A percentile compares a stretch with the other conserved stretches of the same genome.
Conservation (phyloP, 2,888 invertebrate species). For the Meloe dianella region DNA sequence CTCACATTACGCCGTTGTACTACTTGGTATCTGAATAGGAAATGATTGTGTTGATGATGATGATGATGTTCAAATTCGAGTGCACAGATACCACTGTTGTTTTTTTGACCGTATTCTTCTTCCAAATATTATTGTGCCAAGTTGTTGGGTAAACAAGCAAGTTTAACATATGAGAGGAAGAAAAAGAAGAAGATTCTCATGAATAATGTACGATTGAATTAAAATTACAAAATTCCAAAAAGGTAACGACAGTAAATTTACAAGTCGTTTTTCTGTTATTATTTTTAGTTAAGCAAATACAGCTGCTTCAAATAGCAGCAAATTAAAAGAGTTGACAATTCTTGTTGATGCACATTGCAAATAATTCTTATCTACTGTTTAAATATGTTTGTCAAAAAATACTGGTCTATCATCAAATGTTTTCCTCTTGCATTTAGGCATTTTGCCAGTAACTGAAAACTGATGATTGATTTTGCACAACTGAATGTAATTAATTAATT, state of each 20-base stretch:
- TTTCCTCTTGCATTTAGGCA: not conserved
- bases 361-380: not conserved
- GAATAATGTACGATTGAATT: constrained; percentile 13
- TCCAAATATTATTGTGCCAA: constrained; percentile 1
- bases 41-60: constrained; percentile 15
- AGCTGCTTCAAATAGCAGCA: constrained; percentile 6
- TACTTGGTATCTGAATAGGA: constrained; percentile 26
- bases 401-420: not conserved
- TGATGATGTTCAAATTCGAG: constrained; percentile 8
- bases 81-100: not conserved
- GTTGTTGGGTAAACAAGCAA: constrained; percentile 12
- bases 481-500: too few species aligned
- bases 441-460: not conserved
- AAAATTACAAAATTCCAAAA: constrained; percentile 11
- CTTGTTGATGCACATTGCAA: not conserved
- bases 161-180: not conserved
- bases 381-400: not conserved
- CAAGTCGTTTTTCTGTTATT: constrained; percentile 6
- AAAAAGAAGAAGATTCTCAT: not conserved
- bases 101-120: not conserved
- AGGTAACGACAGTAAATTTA: constrained; percentile 10
- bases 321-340: not conserved
- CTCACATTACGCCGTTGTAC: constrained; percentile 24
- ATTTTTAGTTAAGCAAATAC: constrained; percentile 4
- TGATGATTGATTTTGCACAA: too few species aligned